Percentiles rank a stretch among this genome's conserved stretches.
Evolutionary conservation across 2,888 invertebrate genomes (phyloP).

Genomic region (Synanthedon vespiformis): DNA sequence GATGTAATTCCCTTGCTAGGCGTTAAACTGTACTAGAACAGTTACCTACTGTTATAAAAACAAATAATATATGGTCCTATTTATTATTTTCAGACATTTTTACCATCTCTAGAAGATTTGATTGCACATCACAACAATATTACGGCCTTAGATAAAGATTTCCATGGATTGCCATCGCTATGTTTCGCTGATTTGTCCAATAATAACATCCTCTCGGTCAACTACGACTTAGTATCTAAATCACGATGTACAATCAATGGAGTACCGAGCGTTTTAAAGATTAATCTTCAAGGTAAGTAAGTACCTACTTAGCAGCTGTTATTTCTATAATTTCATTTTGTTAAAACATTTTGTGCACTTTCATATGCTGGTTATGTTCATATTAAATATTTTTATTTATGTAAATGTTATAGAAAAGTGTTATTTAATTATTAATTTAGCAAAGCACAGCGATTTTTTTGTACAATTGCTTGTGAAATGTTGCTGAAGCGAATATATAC

Average conservation of each 20-base stretch:
- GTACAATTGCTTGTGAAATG: too few species aligned
- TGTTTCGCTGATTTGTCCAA: conserved; percentile 84
- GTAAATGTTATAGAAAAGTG: too few species aligned
- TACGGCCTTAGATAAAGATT: conserved; percentile 80
- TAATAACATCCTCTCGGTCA: conserved; percentile 79
- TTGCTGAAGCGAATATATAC: too few species aligned
- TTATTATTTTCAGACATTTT: conserved; percentile 74
- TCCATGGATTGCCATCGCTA: conserved; percentile 83
- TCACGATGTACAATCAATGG: conserved; percentile 85
- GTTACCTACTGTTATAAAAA: neutral
- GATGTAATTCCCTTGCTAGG: neutral
- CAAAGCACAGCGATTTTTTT: too few species aligned
- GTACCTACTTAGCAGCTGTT: neutral
- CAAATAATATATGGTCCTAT: neutral
- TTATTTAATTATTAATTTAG: too few species aligned
- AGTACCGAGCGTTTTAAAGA: conserved; percentile 81
- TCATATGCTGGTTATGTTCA: too few species aligned
- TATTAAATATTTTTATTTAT: too few species aligned
- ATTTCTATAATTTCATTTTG: too few species aligned
- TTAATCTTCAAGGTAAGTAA: conserved; percentile 81
- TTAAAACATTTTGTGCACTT: too few species aligned
- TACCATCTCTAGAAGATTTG: conserved; percentile 81
- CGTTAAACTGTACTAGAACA: neutral
- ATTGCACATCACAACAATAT: conserved; percentile 83
- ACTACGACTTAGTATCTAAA: conserved; percentile 81